Conservation (phyloP, 2,888 invertebrate species). For the Clostera curtula region DNA sequence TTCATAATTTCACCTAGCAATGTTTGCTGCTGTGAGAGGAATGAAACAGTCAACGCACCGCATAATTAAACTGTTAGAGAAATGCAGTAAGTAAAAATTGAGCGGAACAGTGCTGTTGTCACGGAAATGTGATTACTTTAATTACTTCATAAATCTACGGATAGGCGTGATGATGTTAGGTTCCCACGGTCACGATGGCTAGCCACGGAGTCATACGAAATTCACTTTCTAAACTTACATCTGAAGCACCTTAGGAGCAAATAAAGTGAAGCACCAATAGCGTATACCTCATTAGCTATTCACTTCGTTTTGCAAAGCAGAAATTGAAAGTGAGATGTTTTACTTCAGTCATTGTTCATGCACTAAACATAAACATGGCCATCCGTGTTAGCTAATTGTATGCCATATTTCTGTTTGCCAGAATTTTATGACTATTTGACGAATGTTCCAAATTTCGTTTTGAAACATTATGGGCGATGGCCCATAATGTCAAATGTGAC, state of each 20-base stretch:
- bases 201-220: no score
- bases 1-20: no score
- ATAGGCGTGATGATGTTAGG: conserved; percentile 17
- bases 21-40: no score
- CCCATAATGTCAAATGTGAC: no score
- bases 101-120: conserved; percentile 9
- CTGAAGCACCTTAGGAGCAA: conserved; percentile 5
- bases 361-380: conserved; percentile 1
- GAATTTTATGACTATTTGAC: no score
- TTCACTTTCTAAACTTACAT: conserved; percentile 29
- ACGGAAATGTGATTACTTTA: conserved; percentile 12
- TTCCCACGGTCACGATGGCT: conserved; percentile 23
- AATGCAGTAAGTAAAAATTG: neutral
- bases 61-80: no score
- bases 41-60: no score
- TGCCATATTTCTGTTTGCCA: no score
- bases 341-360: conserved; percentile 10
- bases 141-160: conserved; percentile 18
- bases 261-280: neutral
- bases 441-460: no score
- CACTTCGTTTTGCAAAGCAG: conserved; percentile 12
- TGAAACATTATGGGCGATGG: no score
- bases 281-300: conserved; percentile 10
- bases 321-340: conserved; percentile 19
- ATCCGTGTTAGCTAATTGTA: no score